These are phyloP conservation scores for Silvanus unidentatus DNA, from an alignment of 2,888 invertebrate species.

Conservation along the genomic window DNA sequence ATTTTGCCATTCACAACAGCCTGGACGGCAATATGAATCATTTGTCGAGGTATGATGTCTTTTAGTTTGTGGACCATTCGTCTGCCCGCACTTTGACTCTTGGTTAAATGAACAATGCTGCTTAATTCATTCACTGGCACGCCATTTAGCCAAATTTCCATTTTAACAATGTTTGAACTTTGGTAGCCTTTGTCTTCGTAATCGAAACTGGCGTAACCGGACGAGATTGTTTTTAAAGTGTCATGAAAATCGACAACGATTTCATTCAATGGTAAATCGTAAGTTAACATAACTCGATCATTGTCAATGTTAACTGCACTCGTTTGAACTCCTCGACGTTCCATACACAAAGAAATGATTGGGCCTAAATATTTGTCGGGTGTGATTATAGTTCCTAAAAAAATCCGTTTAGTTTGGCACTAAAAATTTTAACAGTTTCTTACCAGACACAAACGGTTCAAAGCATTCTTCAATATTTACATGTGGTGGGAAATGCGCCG, in stretches of 20 bases:
- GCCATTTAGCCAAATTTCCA: constrained; percentile 76
- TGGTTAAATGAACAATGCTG: constrained; percentile 69
- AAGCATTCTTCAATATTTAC: constrained; percentile 65
- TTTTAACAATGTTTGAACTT: constrained; percentile 67
- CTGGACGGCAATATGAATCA: constrained; percentile 84
- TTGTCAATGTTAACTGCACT: constrained; percentile 76
- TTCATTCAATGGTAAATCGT: constrained; percentile 83
- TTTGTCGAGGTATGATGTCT: constrained; percentile 83
- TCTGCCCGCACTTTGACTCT: constrained; percentile 59
- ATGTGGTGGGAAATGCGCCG: constrained; percentile 63
- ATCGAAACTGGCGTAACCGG: constrained; percentile 94
- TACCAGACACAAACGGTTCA: constrained; percentile 82
- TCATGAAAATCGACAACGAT: constrained; percentile 95
- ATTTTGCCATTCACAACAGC: constrained; percentile 74
- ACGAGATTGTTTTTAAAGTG: constrained; percentile 77
- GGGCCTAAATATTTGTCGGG: constrained; percentile 69
- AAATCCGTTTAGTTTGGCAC: background rate
- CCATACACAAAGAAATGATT: constrained; percentile 67
- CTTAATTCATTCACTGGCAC: constrained; percentile 76
- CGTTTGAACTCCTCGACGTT: constrained; percentile 65
- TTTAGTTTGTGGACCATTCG: constrained; percentile 68
- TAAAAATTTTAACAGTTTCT: constrained; percentile 10
- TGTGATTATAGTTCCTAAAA: constrained; percentile 77
- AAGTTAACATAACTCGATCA: constrained; percentile 73
- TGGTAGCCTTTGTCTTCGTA: constrained; percentile 86